Base-by-base conservation (phyloP, 2,888 invertebrate species). In the Alloscopus bannaensis region DNA sequence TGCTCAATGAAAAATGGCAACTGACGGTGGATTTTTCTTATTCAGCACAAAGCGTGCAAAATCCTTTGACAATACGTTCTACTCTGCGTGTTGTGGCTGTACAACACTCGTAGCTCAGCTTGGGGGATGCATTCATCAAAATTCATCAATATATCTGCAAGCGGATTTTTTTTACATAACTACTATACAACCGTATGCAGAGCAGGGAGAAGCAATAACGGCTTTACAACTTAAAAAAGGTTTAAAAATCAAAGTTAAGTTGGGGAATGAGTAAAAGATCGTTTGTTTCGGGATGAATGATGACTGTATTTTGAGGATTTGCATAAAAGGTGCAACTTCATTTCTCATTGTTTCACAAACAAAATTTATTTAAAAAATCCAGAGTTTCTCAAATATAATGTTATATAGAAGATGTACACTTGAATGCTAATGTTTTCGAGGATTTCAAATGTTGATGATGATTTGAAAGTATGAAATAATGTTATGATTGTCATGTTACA, bases 61-160 rank as follows among this genome's bases (percentile, higher is more conserved):
- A 18, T 59, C 20, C 59, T 59, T 29, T 31, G 29, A 31, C 20
- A 18, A 13, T 16, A 22, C 16, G 20, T 24, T 52, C 20, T 18
- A 18, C 31, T 31, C 16, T 59, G 59, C 29, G n/a, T 18, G 59
- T 18, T n/a, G 3, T 50, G 50, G 50, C 50, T 18, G 45, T 59
- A 26, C 65, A 22, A 45, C 65, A 73, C 36, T 62, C 45, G 20
- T 42, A 36, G 57, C 73, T 65, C 73, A 42, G 73, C 62, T 59
- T 64, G 73, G 57, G 73, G 29, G 29, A 50, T 71, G 42, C 65
- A 71, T 71, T 60, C 42, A 72, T 60, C 42, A 72, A 55, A 18
- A 73, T 45, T 57, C 73, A 31, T 45, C 52, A 28, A 57, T 55
- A 52, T 73, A 73, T 18, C 73, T 73, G 13, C 22, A 22, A 65